Conservation (phyloP, 2,113 vertebrate genomes). For the Actinemys pallida region DNA sequence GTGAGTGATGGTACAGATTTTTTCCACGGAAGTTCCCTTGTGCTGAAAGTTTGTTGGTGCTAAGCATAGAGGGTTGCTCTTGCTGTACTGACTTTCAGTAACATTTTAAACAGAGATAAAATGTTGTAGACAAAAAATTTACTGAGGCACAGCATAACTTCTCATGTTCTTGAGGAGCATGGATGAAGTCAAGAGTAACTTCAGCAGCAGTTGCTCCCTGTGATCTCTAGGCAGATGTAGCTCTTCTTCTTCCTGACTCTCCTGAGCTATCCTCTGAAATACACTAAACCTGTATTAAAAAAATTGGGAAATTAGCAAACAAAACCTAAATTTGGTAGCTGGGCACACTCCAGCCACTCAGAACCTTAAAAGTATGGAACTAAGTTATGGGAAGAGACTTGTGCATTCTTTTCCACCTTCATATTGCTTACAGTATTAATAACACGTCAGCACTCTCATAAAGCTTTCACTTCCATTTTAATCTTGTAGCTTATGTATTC, state of each 20-base stretch:
- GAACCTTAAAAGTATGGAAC: too few species aligned
- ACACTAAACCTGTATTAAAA: neutral
- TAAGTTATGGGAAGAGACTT: too few species aligned
- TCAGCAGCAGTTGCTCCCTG: neutral
- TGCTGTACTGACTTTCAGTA: neutral
- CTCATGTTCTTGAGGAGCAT: neutral
- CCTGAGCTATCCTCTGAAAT: neutral
- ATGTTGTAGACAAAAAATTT: fast-evolving
- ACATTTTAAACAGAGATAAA: neutral
- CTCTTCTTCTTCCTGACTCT: neutral
- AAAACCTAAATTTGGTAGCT: neutral
- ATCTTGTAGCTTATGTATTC: neutral
- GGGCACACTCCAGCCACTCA: too few species aligned
- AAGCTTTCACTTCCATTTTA: neutral
- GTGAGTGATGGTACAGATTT: neutral
- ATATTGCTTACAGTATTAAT: too few species aligned
- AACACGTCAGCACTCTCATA: too few species aligned
- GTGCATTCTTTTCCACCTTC: too few species aligned
- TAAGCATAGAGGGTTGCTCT: neutral
- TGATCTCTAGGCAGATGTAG: neutral
- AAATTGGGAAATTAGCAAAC: too few species aligned
- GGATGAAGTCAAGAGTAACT: neutral
- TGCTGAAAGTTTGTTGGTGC: neutral
- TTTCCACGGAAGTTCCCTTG: neutral
- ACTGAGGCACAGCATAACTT: neutral